Percentiles rank a stretch among this genome's conserved stretches.
Evolutionary conservation across 1,140 invertebrate species (phyloP).

Genomic region (Drosophila nebulosa): DNA sequence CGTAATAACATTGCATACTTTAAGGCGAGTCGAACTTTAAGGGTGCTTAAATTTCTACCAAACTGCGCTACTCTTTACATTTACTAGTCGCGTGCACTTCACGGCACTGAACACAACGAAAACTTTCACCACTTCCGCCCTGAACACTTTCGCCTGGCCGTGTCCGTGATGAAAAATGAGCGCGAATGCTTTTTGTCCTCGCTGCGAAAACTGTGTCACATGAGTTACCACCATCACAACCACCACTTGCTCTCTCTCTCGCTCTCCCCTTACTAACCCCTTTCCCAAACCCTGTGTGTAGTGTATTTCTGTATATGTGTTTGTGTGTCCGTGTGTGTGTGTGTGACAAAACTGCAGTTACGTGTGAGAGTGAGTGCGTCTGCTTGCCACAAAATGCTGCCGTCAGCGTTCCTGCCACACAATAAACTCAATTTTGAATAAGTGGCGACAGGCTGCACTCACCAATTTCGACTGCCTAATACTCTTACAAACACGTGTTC

Average conservation of each 20-base stretch:
- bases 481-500: conserved; percentile 1
- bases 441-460: neutral
- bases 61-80: neutral
- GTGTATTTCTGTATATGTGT: conserved; percentile 9
- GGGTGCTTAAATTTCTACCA: conserved; percentile 37
- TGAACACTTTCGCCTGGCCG: conserved; percentile 29
- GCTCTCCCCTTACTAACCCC: no score
- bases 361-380: conserved; percentile 33
- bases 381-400: conserved; percentile 43
- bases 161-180: conserved; percentile 60
- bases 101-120: conserved; percentile 27
- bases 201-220: conserved; percentile 64
- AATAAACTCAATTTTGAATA: conserved; percentile 59
- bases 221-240: conserved; percentile 15
- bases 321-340: conserved; percentile 27
- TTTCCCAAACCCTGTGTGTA: neutral
- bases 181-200: conserved; percentile 47
- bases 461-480: neutral
- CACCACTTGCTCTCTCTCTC: neutral
- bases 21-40: conserved; percentile 20
- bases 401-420: conserved; percentile 37
- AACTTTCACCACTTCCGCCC: conserved; percentile 52
- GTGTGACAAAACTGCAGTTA: conserved; percentile 19
- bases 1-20: conserved; percentile 23
- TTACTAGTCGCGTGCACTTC: conserved; percentile 23